Conservation (phyloP, 2,797 vertebrate species). For the Lates japonicus region DNA sequence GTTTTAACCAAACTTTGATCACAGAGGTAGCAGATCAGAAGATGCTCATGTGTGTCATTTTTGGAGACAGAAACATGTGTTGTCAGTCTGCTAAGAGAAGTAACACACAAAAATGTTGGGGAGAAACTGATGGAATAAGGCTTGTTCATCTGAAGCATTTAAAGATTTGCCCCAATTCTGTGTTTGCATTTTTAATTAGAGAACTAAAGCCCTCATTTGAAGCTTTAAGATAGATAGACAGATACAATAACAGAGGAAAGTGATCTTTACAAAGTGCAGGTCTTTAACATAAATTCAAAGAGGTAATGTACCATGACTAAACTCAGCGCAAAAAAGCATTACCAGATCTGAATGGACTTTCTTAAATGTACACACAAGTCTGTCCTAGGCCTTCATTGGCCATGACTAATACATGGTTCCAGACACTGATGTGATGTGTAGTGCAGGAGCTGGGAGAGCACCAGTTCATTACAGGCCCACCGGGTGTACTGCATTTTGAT, state of each 20-base stretch:
- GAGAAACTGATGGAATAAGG: background rate
- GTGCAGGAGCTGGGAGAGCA: slow-evolving; percentile 51
- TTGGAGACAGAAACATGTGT: background rate
- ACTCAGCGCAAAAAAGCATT: slow-evolving; percentile 2
- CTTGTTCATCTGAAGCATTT: background rate
- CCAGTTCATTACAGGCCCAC: slow-evolving; percentile 76
- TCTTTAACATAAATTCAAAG: slow-evolving; percentile 3
- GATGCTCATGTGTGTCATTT: background rate
- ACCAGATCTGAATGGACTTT: slow-evolving; percentile 32
- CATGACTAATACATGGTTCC: slow-evolving; percentile 59
- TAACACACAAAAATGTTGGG: no score
- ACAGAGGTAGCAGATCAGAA: background rate
- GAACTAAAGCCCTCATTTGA: background rate
- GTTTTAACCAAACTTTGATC: background rate
- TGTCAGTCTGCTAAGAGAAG: background rate
- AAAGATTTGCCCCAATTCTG: background rate
- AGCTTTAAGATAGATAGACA: background rate
- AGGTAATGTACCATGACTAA: slow-evolving; percentile 12
- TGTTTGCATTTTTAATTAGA: background rate
- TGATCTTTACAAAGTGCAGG: background rate
- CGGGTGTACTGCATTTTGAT: slow-evolving; percentile 74
- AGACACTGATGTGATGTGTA: slow-evolving; percentile 66
- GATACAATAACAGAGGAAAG: no score
- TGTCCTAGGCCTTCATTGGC: slow-evolving; percentile 42
- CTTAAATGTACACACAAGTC: slow-evolving; percentile 35